Percentiles rank a stretch among this genome's conserved stretches.
Evolutionary conservation across 2,888 invertebrate genomes (phyloP).

Genomic region (Caprella mutica): DNA sequence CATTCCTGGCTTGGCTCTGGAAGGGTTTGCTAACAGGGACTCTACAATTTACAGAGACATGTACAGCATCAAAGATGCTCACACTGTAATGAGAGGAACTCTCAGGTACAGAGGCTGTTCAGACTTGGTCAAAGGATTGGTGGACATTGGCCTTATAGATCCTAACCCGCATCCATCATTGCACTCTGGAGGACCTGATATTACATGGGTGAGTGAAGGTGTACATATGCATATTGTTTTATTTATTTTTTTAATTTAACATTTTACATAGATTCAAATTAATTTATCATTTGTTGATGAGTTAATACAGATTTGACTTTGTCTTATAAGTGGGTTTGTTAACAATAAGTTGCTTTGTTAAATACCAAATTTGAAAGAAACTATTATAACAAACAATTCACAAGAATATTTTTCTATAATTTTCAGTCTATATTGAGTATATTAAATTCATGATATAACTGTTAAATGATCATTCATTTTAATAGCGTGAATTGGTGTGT

Average conservation of each 20-base stretch:
- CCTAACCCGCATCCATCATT: conserved; percentile 72
- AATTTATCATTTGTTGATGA: too few species aligned
- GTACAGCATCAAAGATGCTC: conserved; percentile 55
- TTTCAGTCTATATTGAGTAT: neutral
- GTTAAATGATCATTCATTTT: conserved; percentile 7
- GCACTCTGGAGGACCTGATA: conserved; percentile 89
- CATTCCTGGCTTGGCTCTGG: conserved; percentile 88
- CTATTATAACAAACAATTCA: too few species aligned
- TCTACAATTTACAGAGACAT: conserved; percentile 75
- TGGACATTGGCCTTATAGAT: conserved; percentile 76
- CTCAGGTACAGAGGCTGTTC: conserved; percentile 64
- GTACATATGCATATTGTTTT: neutral
- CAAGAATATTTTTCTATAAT: neutral
- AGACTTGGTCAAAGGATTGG: conserved; percentile 74
- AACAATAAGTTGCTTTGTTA: too few species aligned
- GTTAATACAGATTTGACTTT: too few species aligned
- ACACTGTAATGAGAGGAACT: conserved; percentile 85
- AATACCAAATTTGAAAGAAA: too few species aligned
- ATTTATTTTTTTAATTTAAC: neutral
- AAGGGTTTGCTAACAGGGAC: conserved; percentile 94
- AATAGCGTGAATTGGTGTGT: conserved; percentile 59
- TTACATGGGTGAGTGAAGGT: conserved; percentile 61
- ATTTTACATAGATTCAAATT: neutral
- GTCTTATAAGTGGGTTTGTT: too few species aligned
- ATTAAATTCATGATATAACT: neutral